Base-by-base conservation (phyloP, 2,797 vertebrate species). In the Acanthis flammea region DNA sequence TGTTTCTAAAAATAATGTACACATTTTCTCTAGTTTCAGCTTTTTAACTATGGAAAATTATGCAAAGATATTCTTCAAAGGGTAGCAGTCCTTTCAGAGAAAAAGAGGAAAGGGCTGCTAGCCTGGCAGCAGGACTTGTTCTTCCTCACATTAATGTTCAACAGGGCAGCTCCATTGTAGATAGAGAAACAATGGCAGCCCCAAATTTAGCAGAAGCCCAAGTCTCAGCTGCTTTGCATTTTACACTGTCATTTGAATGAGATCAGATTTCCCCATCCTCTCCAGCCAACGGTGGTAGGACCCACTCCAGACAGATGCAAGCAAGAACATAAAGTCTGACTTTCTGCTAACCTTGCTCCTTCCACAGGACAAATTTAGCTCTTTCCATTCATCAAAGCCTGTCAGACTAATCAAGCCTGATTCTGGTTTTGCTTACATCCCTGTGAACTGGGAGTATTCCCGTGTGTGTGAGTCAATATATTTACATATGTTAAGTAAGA, bases 341-440 rank as follows among this genome's bases (percentile, higher is more conserved):
- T 95, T 96, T 92, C 92, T 82, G 63, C 80, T 92, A 92, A 95
- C 93, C 88, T 95, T 95, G 86, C 50, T 95, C 53, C 71, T 95
- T 94, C 86, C 0, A 7, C 67, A 82, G 77, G 83, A 90, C 86
- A 80, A 60, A 94, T 95, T 90, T 95, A 93, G 94, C 73, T 82
- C 81, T 77, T 89, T 68, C 84, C 67, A 86, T 95, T 96, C 89
- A 96, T 96, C 94, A 92, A 91, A 95, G 68, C 58, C 86, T 96
- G 88, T 81, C 91, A 96, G 94, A 82, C 65, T 95, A 95, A 94
- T 96, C 92, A 95, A 93, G 86, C 57, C 67, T 71, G 74, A 92
- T 96, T 95, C 92, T 89, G 92, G 47, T 86, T 89, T 90, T 94
- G 85, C 92, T 93, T 95, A 73, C 77, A 90, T 94, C 80, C 37